Percentiles rank a stretch among this genome's conserved stretches.
Evolutionary conservation across 2,113 vertebrate species (phyloP).

Genomic region (Taxidea taxus): DNA sequence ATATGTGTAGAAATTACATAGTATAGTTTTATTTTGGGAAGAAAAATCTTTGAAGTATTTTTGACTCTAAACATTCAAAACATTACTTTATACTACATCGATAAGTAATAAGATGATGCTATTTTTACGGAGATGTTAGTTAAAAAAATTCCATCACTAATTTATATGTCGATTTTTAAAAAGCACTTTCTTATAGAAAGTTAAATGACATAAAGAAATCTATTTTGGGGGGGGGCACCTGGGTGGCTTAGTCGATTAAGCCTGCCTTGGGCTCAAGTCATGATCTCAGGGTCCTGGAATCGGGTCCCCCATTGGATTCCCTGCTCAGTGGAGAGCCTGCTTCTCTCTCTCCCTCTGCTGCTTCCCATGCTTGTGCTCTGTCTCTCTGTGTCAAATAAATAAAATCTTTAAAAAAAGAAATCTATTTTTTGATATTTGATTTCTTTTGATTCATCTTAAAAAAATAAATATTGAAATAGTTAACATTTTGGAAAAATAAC

Average conservation of each 20-base stretch:
- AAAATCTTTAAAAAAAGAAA: neutral
- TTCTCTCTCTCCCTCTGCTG: neutral
- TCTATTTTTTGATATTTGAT: neutral
- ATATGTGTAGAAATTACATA: neutral
- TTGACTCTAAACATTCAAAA: neutral
- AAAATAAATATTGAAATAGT: neutral
- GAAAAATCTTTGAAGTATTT: neutral
- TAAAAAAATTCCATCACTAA: neutral
- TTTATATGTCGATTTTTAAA: neutral
- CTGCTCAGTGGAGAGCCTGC: neutral
- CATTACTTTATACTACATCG: neutral
- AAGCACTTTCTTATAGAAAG: neutral
- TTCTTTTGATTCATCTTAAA: neutral
- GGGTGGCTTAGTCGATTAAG: neutral
- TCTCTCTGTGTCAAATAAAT: neutral
- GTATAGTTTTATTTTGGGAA: neutral
- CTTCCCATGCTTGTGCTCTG: neutral
- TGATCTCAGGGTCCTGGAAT: neutral
- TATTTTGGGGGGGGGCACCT: neutral
- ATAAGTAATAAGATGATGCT: neutral
- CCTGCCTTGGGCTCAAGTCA: neutral
- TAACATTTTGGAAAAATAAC: neutral
- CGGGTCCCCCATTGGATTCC: no score
- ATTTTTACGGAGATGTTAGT: neutral
- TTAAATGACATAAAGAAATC: neutral